Base-by-base conservation (phyloP, 2,113 vertebrate species). In the Notechis scutatus region DNA sequence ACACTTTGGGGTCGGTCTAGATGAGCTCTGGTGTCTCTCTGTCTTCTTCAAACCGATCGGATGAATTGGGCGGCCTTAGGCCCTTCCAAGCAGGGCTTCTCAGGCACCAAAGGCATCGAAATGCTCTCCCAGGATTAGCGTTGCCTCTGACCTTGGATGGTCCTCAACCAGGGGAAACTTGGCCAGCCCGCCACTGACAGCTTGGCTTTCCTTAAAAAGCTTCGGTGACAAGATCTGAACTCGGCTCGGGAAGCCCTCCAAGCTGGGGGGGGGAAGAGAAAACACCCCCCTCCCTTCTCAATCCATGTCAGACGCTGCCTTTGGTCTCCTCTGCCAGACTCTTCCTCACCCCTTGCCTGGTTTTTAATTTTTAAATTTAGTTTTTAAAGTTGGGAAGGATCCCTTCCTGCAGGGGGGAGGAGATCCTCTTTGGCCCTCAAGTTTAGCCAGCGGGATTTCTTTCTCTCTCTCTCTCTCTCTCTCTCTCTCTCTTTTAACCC, bases 61-160 rank as follows among this genome's bases (percentile, higher is more conserved):
- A 74, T 6, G n/a, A n/a, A 74, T 18, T 1, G 15, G n/a, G n/a
- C 2, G 15, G 64, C 64, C 29, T 74, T 15, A 34, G 4, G 29
- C 0, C 0, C 29, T 74, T 74, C 1, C 0, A 18, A 34, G n/a
- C 6, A 18, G 6, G 34, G 74, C 18, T 42, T 21, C 34, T 42
- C 18, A 42, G 7, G 9, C 7, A 2, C 18, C 0, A 20, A 42
- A 3, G 15, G 18, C 1, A 3, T 9, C 34, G 1, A 39, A 81
- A 9, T 20, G 18, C 74, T 42, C 6, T 39, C 69, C 18, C 9
- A 3, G 69, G 69, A 20, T 81, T 1, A 18, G 18, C 6, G 6
- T 20, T 8, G 18, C 34, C 3, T 81, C 7, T 21, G 74, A 81
- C 74, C 74, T 81, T 81, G 74, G 74, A 21, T 1, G 74, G 74